Evolutionary conservation across 1,140 invertebrate species (phyloP), one percentile per base, ranked within the genome.

Genomic region (Hycleus cichorii): DNA sequence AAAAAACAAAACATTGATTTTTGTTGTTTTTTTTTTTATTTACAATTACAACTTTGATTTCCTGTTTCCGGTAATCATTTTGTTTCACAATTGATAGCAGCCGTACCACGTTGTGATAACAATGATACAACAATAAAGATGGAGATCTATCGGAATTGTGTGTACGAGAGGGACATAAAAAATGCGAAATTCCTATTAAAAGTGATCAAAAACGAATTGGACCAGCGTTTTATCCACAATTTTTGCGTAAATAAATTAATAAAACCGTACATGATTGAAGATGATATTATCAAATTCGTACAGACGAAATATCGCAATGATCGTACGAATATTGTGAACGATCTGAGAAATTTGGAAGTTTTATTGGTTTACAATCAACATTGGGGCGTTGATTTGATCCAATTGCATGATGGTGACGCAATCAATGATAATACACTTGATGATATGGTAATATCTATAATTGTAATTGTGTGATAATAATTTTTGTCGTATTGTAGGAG

Each of bases 331-430:
- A 62, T 42, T 32, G 75, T 76, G 12, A 77, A 75, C 25, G 82
- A 85, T 67, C 70, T 87, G 4, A 74, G 82, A 50, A 86, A 84
- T 65, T 77, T 83, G 32, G 78, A 87, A 65, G 78, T 88, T n/a
- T 71, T 89, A 10, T 77, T 84, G 9, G 76, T 82, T n/a, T 77
- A 80, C 46, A 89, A 88, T 72, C 83, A 84, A 0, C 77, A 82
- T 58, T 88, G 86, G 86, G 82, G 81, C 9, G 76, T 88, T 7
- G 75, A 76, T 62, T 71, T 85, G 2, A 72, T 84, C 24, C 77
- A 83, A 55, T 66, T 75, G 24, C 65, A 72, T 38, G 65, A 71
- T 49, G 56, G 59, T 44, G 69, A 65, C 48, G 62, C 59, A 5
- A 61, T 68, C 9, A 46, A 5, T 24, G n/a, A 42, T 3, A 10